A percentile compares a stretch with the other conserved stretches of the same genome.
phyloP scores from a whole-genome alignment of 2,113 vertebrate genomes.

The Ibidorhyncha struthersii region DNA sequence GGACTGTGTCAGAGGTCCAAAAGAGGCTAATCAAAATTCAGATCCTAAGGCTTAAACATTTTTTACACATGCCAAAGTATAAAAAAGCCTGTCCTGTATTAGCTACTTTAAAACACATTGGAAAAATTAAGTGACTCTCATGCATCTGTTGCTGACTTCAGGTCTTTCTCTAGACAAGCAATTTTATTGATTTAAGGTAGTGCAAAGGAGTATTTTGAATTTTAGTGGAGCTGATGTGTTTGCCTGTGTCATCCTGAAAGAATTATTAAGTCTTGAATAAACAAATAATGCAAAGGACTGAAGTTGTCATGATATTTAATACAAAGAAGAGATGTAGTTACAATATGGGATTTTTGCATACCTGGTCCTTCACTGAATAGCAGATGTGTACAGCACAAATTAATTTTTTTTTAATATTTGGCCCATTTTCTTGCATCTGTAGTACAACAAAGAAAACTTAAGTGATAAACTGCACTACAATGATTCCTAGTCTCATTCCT shows the following conservation, averaged over 20 bases:
- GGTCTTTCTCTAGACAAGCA: not conserved
- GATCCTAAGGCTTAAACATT: not conserved
- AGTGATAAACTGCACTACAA: not conserved
- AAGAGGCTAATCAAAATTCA: slow-evolving; percentile 2
- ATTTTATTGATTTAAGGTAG: slow-evolving; percentile 1
- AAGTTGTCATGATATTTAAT: not conserved
- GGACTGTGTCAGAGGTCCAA: not conserved
- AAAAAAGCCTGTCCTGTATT: slow-evolving; percentile 6
- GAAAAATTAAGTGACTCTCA: not conserved
- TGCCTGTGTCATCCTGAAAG: not conserved
- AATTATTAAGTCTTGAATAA: not conserved
- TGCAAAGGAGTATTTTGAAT: not conserved
- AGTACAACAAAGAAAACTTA: not conserved
- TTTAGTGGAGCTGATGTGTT: not conserved
- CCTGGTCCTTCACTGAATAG: not conserved
- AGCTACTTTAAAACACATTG: slow-evolving; percentile 28
- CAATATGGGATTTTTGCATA: not conserved
- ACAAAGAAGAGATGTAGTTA: not conserved
- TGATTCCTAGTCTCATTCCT: not conserved
- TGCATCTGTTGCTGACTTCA: not conserved
- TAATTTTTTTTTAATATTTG: not conserved
- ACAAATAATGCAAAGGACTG: not conserved
- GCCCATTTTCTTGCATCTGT: not conserved
- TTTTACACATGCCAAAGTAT: not conserved
- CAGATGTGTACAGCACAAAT: not conserved